These are phyloP conservation scores for Onychostoma macrolepis DNA, from an alignment of 2,113 vertebrate species.

Conservation along the genomic window DNA sequence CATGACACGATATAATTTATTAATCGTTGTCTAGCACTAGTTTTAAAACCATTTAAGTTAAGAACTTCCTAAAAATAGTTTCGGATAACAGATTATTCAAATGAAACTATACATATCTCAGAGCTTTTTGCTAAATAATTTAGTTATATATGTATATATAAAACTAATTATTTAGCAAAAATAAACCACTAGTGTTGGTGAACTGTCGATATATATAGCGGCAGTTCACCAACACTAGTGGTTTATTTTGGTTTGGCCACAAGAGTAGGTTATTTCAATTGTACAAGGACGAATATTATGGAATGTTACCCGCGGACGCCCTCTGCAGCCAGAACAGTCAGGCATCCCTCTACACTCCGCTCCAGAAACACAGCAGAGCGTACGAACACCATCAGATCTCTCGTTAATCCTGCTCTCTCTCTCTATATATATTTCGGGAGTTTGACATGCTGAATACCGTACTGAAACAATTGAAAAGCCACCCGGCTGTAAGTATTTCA, in stretches of 20 bases:
- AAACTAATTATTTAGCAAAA: no score
- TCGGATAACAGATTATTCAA: not conserved
- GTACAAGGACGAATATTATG: not conserved
- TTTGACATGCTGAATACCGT: conserved; percentile 55
- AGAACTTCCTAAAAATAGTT: not conserved
- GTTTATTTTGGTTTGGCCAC: not conserved
- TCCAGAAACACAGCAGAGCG: not conserved
- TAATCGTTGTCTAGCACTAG: no score
- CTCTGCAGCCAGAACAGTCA: not conserved
- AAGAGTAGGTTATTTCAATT: not conserved
- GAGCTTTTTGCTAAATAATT: not conserved
- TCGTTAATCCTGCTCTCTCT: not conserved
- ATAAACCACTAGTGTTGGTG: no score
- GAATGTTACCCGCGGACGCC: not conserved
- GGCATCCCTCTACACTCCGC: conserved; percentile 7
- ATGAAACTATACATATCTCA: not conserved
- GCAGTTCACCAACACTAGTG: not conserved
- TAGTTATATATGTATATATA: not conserved
- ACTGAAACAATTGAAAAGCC: conserved; percentile 71
- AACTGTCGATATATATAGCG: no score
- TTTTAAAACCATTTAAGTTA: not conserved
- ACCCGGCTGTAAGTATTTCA: conserved; percentile 74
- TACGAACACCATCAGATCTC: not conserved
- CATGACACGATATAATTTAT: not conserved
- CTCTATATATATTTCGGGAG: not conserved